Conservation (phyloP, 92 coral and sea anemone species). For the Heteractis magnifica region DNA sequence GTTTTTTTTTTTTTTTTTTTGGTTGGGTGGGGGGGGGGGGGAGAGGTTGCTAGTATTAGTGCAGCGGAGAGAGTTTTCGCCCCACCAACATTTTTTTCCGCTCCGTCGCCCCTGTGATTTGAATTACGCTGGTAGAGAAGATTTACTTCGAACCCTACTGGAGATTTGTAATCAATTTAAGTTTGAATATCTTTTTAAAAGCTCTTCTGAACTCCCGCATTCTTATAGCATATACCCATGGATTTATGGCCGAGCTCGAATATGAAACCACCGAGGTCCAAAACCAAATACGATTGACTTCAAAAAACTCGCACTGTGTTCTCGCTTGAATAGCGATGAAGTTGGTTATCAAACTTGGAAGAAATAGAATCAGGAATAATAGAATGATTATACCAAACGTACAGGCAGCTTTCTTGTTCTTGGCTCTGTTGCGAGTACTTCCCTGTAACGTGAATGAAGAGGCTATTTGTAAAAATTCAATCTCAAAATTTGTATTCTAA, state of each 20-base stretch:
- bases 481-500: no score
- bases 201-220: conserved; percentile 29
- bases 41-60: no score
- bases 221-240: conserved; percentile 44
- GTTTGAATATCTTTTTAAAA: conserved; percentile 12
- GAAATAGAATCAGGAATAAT: conserved; percentile 11
- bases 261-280: conserved; percentile 26
- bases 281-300: conserved; percentile 26
- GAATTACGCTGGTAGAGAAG: no score
- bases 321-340: conserved; percentile 10
- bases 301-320: conserved; percentile 34
- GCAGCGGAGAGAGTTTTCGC: no score
- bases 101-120: no score
- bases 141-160: no score
- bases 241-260: conserved; percentile 36
- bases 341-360: conserved; percentile 24
- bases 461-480: no score
- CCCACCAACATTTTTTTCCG: no score
- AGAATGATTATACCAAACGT: conserved; percentile 20
- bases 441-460: not conserved
- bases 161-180: not conserved
- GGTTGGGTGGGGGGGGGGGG: no score
- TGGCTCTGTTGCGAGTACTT: conserved; percentile 13
- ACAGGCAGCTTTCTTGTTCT: conserved; percentile 30
- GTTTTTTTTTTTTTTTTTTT: no score